Evolutionary conservation across 2,797 vertebrate genomes (phyloP).

Genomic region (Megaceryle alcyon): DNA sequence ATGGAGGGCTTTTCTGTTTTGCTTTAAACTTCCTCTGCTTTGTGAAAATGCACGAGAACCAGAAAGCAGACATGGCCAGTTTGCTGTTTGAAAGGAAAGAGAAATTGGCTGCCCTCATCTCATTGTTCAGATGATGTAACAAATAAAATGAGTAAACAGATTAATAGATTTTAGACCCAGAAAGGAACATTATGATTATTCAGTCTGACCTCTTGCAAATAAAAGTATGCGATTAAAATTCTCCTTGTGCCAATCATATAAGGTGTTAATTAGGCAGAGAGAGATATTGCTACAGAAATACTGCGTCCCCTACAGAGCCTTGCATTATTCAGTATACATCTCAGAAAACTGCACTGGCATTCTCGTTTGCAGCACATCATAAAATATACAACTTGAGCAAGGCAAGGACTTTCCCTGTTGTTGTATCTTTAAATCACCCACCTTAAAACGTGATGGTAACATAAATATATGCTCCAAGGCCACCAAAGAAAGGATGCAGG

Average conservation of each 20-base stretch:
- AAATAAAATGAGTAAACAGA: conserved; percentile 23
- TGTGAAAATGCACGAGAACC: conserved; percentile 48
- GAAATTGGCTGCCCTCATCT: not conserved
- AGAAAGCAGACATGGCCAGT: not conserved
- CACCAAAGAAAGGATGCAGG: not conserved
- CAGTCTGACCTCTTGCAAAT: not conserved
- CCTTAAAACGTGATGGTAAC: not conserved
- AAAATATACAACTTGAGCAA: not conserved
- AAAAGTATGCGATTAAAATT: conserved; percentile 4
- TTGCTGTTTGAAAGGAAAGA: not conserved
- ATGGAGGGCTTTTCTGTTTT: conserved; percentile 8
- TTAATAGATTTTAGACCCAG: conserved; percentile 40
- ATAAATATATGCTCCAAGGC: not conserved
- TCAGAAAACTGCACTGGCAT: not conserved
- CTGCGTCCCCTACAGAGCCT: not conserved
- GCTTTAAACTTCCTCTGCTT: conserved; percentile 45
- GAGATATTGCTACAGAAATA: conserved; percentile 22
- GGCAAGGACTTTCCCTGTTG: not conserved
- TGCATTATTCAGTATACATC: not conserved
- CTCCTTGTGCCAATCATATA: not conserved
- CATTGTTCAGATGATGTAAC: not conserved
- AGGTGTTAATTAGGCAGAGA: conserved; percentile 24
- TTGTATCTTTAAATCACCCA: conserved; percentile 11
- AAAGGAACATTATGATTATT: conserved; percentile 25
- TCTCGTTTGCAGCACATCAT: conserved; percentile 26